Conservation (phyloP, 2,113 vertebrate species). For the Ailuropoda melanoleuca region DNA sequence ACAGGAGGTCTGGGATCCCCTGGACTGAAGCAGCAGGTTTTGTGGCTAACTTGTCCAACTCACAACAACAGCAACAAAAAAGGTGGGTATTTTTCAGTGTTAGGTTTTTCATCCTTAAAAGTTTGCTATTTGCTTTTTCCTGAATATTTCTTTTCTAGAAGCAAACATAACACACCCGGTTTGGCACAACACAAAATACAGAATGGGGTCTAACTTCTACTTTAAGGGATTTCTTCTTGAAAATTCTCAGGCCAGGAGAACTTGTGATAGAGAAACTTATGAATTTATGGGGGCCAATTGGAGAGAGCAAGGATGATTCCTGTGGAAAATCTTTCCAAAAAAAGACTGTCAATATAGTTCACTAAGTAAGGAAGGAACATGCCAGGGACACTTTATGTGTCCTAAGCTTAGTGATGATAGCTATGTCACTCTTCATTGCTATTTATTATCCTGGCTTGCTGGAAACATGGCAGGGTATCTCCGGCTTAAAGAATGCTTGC, state of each 20-base stretch:
- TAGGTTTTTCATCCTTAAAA: not conserved
- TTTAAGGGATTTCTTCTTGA: not conserved
- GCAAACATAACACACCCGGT: not conserved
- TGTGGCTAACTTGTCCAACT: not conserved
- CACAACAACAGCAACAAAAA: not conserved
- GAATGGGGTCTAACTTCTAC: not conserved
- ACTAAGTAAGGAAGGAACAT: not conserved
- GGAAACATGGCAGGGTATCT: not conserved
- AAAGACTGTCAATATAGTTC: not conserved
- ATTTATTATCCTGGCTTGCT: not conserved
- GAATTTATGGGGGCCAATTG: not conserved
- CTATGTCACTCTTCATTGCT: not conserved
- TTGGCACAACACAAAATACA: not conserved
- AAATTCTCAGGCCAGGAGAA: not conserved
- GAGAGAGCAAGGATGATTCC: not conserved
- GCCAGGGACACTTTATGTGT: not conserved
- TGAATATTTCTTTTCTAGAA: not conserved
- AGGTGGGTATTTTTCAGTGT: not conserved
- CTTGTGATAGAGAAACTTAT: not conserved
- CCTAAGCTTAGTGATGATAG: not conserved
- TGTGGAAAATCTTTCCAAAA: not conserved
- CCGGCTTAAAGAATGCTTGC: not conserved
- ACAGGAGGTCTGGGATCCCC: not conserved
- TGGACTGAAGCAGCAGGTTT: not conserved
- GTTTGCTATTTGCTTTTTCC: not conserved